Evolutionary conservation across 2,113 vertebrate genomes (phyloP).

Genomic region (Tragelaphus imberbis): DNA sequence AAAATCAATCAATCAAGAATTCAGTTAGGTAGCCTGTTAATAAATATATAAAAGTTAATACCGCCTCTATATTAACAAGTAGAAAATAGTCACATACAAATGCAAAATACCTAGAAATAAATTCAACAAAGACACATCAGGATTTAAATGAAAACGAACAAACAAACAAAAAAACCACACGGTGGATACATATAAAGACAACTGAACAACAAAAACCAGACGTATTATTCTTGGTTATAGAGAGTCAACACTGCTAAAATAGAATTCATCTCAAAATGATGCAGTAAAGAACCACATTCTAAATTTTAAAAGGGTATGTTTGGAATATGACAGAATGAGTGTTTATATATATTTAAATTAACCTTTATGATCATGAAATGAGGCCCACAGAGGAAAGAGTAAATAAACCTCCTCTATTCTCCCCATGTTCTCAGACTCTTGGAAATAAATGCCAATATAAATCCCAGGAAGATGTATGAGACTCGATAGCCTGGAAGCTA

Average conservation of each 20-base stretch:
- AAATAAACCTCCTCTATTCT: background rate
- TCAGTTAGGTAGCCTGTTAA: background rate
- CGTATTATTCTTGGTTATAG: background rate
- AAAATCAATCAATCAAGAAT: background rate
- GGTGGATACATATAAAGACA: background rate
- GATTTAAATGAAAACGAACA: background rate
- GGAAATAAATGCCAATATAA: background rate
- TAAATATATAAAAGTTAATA: background rate
- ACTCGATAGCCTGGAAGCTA: background rate
- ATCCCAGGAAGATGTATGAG: background rate
- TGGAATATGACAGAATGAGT: background rate
- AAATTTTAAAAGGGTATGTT: background rate
- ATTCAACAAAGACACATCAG: background rate
- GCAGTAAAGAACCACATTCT: background rate
- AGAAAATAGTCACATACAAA: conserved; percentile 2
- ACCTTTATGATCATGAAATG: background rate
- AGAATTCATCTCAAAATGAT: background rate
- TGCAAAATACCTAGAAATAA: background rate
- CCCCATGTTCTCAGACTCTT: background rate
- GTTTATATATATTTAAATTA: background rate
- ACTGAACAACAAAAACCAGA: background rate
- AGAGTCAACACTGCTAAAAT: background rate
- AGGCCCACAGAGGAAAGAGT: background rate
- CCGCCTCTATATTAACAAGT: background rate
- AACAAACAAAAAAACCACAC: background rate